Percentiles rank a stretch among this genome's conserved stretches.
These are phyloP conservation scores for Anoplolepis gracilipes DNA, from an alignment of 1,140 invertebrate genomes.

Conservation along the genomic window DNA sequence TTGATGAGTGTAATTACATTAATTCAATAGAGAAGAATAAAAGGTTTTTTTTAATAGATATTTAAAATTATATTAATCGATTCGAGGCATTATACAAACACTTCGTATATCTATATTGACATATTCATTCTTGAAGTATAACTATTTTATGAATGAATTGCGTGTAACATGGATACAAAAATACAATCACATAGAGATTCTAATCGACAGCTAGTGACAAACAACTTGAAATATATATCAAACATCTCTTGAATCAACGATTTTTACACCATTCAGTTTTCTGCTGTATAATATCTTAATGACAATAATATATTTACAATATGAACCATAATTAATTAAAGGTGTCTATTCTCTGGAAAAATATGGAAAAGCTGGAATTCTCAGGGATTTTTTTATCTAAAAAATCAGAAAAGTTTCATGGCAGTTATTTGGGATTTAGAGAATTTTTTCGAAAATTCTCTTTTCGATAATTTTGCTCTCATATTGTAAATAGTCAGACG, in stretches of 20 bases:
- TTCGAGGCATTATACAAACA: neutral
- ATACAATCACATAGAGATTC: constrained; percentile 2
- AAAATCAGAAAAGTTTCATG: no score
- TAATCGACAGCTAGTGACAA: neutral
- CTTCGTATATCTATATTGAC: neutral
- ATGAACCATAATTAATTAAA: no score
- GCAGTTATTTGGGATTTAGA: no score
- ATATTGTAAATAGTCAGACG: no score
- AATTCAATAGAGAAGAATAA: neutral
- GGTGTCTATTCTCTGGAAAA: no score
- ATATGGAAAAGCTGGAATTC: no score
- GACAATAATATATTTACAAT: neutral
- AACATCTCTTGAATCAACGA: neutral
- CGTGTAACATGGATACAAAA: neutral
- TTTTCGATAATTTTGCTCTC: no score
- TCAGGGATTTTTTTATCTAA: no score
- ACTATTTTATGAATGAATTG: constrained; percentile 31
- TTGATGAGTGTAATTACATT: constrained; percentile 1
- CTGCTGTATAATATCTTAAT: neutral
- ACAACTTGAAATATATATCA: neutral
- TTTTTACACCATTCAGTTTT: neutral
- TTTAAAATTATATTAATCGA: neutral
- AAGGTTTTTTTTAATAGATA: neutral
- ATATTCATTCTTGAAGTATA: neutral
- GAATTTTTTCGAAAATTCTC: no score